Percentiles rank a stretch among this genome's conserved stretches.
Conservation (phyloP, 2,888 invertebrate genomes). For the Tetanocera ferruginea region DNA sequence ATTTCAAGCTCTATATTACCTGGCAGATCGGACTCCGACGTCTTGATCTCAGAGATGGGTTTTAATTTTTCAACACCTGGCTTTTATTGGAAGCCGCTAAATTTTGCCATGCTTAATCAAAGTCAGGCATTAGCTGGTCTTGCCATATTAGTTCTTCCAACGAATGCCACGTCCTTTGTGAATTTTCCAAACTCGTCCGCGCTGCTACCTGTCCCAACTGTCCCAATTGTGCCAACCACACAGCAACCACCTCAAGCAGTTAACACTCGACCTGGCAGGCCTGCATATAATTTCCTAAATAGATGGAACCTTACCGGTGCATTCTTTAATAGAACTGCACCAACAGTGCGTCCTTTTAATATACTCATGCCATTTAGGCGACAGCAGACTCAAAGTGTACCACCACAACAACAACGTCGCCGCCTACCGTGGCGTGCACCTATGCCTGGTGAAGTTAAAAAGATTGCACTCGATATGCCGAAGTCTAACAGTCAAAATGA, state of each 20-base stretch:
- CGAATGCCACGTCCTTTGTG: constrained; percentile 23
- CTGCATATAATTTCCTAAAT: too few relatives aligned
- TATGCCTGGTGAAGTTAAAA: too few relatives aligned
- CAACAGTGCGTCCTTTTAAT: not conserved
- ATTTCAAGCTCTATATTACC: too few relatives aligned
- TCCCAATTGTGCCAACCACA: not conserved
- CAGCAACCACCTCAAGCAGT: too few relatives aligned
- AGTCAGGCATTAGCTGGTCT: constrained; percentile 3
- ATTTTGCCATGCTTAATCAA: constrained; percentile 27
- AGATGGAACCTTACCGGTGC: too few relatives aligned
- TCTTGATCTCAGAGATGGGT: not conserved
- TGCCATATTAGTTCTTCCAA: constrained; percentile 4
- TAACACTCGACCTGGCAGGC: too few relatives aligned
- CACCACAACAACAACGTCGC: not conserved
- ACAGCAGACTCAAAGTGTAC: not conserved
- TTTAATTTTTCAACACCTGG: not conserved
- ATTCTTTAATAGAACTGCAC: too few relatives aligned
- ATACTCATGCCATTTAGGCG: not conserved
- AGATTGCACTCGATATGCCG: too few relatives aligned
- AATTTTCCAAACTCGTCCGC: constrained; percentile 1
- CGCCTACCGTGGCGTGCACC: too few relatives aligned
- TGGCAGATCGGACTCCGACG: not conserved
- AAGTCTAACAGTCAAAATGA: too few relatives aligned
- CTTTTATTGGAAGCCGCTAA: constrained; percentile 26
- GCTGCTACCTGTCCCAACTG: not conserved